phyloP scores from a whole-genome alignment of 2,113 vertebrate genomes.

The Oriolus oriolus region DNA sequence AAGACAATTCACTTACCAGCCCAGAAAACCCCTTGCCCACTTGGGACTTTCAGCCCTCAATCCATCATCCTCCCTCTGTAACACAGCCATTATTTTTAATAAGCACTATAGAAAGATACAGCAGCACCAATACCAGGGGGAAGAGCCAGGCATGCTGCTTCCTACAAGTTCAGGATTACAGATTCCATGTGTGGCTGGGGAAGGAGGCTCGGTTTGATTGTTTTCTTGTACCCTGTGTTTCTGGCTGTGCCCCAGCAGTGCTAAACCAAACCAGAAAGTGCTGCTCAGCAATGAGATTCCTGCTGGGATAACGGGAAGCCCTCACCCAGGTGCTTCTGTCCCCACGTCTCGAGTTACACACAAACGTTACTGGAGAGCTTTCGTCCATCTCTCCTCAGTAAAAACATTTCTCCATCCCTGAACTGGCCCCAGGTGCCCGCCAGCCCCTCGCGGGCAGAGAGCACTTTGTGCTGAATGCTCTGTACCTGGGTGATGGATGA shows the following conservation, averaged over 20 bases:
- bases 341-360: background rate
- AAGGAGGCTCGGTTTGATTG: background rate
- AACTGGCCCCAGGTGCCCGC: rapidly evolving
- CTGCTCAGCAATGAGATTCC: background rate
- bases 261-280: background rate
- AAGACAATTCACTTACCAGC: slow-evolving; percentile 38
- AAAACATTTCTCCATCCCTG: background rate
- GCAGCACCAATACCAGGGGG: background rate
- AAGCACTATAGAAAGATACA: slow-evolving; percentile 41
- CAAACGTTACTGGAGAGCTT: background rate
- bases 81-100: slow-evolving; percentile 61
- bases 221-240: background rate
- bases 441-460: rapidly evolving
- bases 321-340: background rate
- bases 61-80: slow-evolving; percentile 34
- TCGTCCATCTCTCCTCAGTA: background rate
- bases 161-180: background rate
- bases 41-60: background rate
- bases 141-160: background rate
- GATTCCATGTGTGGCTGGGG: background rate
- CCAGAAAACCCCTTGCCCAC: background rate
- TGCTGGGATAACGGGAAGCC: background rate
- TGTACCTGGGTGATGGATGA: slow-evolving; percentile 75
- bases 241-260: background rate
- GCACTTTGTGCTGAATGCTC: rapidly evolving